phyloP scores from a whole-genome alignment of 2,113 vertebrate genomes.

The Crotalus helleri region DNA sequence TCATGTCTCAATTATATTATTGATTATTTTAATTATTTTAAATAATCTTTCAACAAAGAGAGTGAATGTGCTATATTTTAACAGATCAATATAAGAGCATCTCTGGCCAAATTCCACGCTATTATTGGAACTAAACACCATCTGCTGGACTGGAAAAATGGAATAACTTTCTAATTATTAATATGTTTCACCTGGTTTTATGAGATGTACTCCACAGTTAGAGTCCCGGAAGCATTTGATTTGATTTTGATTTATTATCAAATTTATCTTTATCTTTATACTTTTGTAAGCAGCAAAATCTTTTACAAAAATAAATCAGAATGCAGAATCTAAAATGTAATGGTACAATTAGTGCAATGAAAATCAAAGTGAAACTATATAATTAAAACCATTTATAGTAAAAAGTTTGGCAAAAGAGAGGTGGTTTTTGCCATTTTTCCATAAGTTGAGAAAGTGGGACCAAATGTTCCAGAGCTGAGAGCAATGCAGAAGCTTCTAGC shows the following conservation, averaged over 20 bases:
- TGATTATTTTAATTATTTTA: neutral
- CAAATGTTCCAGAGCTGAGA: neutral
- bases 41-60: neutral
- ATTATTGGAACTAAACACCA: neutral
- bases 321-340: neutral
- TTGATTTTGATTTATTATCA: neutral
- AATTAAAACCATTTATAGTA: neutral
- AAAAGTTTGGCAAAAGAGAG: neutral
- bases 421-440: neutral
- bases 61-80: neutral
- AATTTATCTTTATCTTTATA: neutral
- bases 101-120: neutral
- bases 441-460: neutral
- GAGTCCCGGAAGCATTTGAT: neutral
- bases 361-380: neutral
- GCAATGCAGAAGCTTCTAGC: neutral
- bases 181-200: neutral
- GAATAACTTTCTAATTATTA: neutral
- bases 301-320: neutral
- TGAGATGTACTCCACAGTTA: neutral
- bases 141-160: neutral
- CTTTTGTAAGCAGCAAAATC: neutral
- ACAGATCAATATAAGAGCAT: neutral
- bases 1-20: neutral
- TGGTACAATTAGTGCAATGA: neutral